Evolutionary conservation across 64 coral and sea anemone species (phyloP), one percentile per base, ranked within the genome.

Genomic region (Montipora efflorescens): DNA sequence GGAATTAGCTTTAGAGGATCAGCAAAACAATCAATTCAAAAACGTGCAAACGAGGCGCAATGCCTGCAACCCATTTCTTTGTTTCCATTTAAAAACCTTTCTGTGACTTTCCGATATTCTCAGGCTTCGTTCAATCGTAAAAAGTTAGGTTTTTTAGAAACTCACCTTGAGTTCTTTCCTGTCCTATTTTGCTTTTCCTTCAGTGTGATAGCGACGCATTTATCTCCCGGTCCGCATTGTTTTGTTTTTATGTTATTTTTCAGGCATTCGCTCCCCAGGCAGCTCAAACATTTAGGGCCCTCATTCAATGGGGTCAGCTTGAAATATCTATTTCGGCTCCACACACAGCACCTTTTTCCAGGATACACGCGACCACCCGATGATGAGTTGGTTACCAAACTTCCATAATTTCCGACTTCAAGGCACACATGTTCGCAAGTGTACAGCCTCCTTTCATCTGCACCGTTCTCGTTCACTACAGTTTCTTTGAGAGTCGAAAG

Each of bases 401-500:
- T 75, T 52, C 47, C 28, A 2, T 14, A 28, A 14, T 79, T 48
- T 22, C 81, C 81, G n/a, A 80, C 28, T 25, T 61, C 36, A 19
- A 93, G 78, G 36, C 92, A 93, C 25, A 49, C 78, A 1, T 45
- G 75, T 50, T 93, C 92, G 44, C 92, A 93, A 16, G 77, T 14
- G 3, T 93, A 52, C 6, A 55, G 2, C 51, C 11, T 68, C 0
- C 7, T 79, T 57, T 93, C 92, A 5, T 79, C 68, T 1, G 74
- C 48, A 25, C 84, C 92, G 48, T 78, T 88, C 5, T 88, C 45
- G 62, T 93, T 72, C 66, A 74, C 14, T 50, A 93, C 79, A 0
- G 84, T 79, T 47, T 87, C 47, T 73, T 88, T 88, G 13, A 80
- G 25, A 14, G 66, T 53, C n/a, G 85, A 80, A 20, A 93, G 44